phyloP scores from a whole-genome alignment of 2,888 invertebrate species.

The Lapara coniferarum region DNA sequence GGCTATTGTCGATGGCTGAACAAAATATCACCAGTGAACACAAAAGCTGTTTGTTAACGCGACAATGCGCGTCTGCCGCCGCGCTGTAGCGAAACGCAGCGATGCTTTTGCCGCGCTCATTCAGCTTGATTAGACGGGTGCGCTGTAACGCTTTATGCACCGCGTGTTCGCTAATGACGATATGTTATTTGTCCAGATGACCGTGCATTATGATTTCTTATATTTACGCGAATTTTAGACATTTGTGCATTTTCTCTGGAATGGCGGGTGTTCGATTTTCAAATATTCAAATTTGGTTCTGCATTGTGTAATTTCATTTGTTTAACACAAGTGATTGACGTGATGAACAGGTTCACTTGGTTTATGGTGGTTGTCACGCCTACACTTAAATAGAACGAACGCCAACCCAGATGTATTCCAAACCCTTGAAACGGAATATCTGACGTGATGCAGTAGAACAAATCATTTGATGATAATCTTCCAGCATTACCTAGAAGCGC shows the following conservation, averaged over 20 bases:
- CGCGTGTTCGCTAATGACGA: slow-evolving; percentile 7
- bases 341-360: no score
- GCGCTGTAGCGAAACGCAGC: slow-evolving; percentile 22
- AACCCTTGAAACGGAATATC: no score
- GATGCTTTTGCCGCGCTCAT: slow-evolving; percentile 34
- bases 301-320: not conserved
- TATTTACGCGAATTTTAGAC: no score
- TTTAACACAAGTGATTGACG: not conserved
- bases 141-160: not conserved
- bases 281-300: not conserved
- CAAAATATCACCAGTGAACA: slow-evolving; percentile 20
- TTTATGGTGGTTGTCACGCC: no score
- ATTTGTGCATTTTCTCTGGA: not conserved
- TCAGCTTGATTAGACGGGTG: slow-evolving; percentile 33
- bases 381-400: no score
- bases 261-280: not conserved
- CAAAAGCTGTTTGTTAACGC: slow-evolving; percentile 25
- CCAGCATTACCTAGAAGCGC: no score
- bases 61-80: slow-evolving; percentile 21
- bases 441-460: no score
- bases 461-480: no score
- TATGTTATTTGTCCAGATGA: slow-evolving; percentile 13
- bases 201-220: no score
- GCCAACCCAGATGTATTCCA: no score
- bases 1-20: slow-evolving; percentile 9